Conservation (phyloP, 2,113 vertebrate species). For the Arvicanthis niloticus region DNA sequence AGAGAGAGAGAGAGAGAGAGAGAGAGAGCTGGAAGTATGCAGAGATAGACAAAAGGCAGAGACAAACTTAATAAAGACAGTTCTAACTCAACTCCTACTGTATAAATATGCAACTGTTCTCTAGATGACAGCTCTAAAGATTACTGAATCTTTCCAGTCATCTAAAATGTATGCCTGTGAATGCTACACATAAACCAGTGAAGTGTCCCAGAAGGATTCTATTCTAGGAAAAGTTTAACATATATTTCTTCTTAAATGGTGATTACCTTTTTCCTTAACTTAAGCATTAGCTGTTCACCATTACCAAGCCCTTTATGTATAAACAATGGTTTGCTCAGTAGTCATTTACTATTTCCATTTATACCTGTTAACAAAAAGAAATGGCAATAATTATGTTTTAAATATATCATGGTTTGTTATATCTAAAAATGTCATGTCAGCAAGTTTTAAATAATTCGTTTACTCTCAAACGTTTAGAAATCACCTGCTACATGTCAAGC, state of each 20-base stretch:
- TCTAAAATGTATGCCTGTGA: neutral
- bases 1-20: too few species aligned
- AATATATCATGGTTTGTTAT: neutral
- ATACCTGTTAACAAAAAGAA: neutral
- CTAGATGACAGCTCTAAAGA: neutral
- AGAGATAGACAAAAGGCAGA: neutral
- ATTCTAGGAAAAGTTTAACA: slow-evolving; percentile 14
- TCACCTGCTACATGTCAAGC: neutral
- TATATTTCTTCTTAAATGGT: neutral
- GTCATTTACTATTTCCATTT: slow-evolving; percentile 15
- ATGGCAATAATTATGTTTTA: neutral
- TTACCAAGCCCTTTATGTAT: neutral
- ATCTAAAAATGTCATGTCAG: neutral
- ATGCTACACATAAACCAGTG: neutral
- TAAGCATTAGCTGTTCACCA: neutral
- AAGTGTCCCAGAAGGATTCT: neutral
- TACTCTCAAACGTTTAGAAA: neutral
- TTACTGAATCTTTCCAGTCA: neutral
- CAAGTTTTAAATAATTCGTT: neutral
- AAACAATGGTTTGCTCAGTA: slow-evolving; percentile 8
- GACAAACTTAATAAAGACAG: neutral
- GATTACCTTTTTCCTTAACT: slow-evolving; percentile 8
- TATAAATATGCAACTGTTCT: neutral
- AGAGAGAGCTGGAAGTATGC: too few species aligned
- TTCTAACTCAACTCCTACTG: neutral